Percentiles rank a stretch among this genome's conserved stretches.
Conservation (phyloP, 2,888 invertebrate species). For the Andricus curvator region DNA sequence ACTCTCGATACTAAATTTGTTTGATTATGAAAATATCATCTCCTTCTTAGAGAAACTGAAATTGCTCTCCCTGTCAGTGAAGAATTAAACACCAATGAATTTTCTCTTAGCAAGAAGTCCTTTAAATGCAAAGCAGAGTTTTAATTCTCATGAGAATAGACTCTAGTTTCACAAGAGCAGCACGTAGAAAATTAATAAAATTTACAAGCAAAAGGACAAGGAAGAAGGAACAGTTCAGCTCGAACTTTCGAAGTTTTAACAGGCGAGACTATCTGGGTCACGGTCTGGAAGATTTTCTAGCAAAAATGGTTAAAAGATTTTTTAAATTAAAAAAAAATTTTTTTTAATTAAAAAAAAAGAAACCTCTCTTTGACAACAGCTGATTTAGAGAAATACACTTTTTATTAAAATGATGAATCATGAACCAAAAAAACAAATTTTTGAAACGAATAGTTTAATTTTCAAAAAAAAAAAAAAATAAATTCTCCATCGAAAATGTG, state of each 20-base stretch:
- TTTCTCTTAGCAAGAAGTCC: constrained; percentile 5
- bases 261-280: constrained; percentile 18
- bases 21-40: background rate
- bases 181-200: constrained; percentile 39
- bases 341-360: no score
- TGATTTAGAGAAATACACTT: no score
- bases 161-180: constrained; percentile 26
- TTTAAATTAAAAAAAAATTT: no score
- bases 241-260: background rate
- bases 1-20: background rate
- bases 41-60: background rate
- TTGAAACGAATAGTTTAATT: no score
- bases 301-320: background rate
- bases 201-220: constrained; percentile 18
- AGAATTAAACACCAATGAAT: constrained; percentile 14
- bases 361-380: no score
- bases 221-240: background rate
- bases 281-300: background rate
- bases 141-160: constrained; percentile 39
- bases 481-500: no score
- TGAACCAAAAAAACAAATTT: no score
- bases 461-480: no score
- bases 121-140: constrained; percentile 36
- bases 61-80: background rate
- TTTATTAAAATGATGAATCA: no score